phyloP scores from a whole-genome alignment of 2,797 vertebrate genomes.

The Poecilia gillii region DNA sequence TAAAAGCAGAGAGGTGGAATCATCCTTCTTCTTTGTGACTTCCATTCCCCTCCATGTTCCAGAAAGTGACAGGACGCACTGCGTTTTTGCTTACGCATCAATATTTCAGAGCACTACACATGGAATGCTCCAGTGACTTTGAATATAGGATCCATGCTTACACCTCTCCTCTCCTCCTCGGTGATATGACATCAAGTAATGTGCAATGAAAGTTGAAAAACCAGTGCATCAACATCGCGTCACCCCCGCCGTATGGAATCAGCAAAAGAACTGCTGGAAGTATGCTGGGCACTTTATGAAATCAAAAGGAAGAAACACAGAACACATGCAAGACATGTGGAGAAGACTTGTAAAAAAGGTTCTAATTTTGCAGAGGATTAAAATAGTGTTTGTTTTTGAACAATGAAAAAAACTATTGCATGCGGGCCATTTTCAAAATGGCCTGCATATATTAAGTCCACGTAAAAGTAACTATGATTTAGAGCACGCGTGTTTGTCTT shows the following conservation, averaged over 20 bases:
- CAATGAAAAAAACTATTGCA: neutral
- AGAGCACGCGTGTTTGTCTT: neutral
- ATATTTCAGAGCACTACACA: slow-evolving; percentile 81
- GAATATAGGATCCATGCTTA: slow-evolving; percentile 66
- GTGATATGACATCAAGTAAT: slow-evolving; percentile 79
- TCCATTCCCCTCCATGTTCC: slow-evolving; percentile 67
- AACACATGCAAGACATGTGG: slow-evolving; percentile 39
- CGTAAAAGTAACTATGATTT: neutral
- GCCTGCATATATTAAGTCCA: neutral
- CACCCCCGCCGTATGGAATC: slow-evolving; percentile 56
- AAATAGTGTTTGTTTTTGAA: slow-evolving; percentile 35
- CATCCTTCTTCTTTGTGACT: slow-evolving; percentile 75
- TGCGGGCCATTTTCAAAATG: neutral
- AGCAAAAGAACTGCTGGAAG: slow-evolving; percentile 54
- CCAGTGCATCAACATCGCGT: slow-evolving; percentile 41
- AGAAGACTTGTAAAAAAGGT: slow-evolving; percentile 34
- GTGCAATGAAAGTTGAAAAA: slow-evolving; percentile 69
- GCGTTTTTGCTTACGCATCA: slow-evolving; percentile 83
- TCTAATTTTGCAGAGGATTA: slow-evolving; percentile 25
- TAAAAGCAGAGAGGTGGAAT: slow-evolving; percentile 44
- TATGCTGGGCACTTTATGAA: slow-evolving; percentile 49
- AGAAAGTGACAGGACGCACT: slow-evolving; percentile 79
- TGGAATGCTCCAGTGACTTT: slow-evolving; percentile 78
- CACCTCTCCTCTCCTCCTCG: slow-evolving; percentile 71
- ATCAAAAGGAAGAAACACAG: slow-evolving; percentile 39